Evolutionary conservation across 2,113 vertebrate genomes (phyloP).

Genomic region (Cyanoliseus patagonus): DNA sequence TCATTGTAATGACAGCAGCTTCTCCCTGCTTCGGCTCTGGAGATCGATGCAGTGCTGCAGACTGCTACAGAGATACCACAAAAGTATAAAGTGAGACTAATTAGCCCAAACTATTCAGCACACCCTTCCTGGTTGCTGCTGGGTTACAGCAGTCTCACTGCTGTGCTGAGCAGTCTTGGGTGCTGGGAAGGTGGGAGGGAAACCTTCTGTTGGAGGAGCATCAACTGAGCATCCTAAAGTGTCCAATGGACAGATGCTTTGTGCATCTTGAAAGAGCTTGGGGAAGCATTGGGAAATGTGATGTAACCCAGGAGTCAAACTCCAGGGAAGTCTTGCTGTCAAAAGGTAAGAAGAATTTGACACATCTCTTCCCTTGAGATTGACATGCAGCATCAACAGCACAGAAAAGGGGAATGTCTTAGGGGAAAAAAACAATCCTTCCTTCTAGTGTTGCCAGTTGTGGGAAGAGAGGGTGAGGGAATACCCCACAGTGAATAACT

Average conservation of each 20-base stretch:
- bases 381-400: neutral
- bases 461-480: neutral
- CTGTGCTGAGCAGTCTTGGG: fast-evolving
- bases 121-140: fast-evolving
- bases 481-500: neutral
- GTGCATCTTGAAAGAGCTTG: neutral
- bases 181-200: neutral
- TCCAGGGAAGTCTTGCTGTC: neutral
- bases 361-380: neutral
- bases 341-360: neutral
- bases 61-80: neutral
- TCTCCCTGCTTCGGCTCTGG: neutral
- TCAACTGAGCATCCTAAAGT: neutral
- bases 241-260: neutral
- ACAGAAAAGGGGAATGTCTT: neutral
- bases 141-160: fast-evolving
- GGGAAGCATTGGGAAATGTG: neutral
- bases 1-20: slow-evolving; percentile 30
- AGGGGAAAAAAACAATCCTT: neutral
- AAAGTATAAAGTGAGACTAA: slow-evolving; percentile 4
- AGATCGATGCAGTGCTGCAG: neutral
- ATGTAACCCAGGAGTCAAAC: neutral
- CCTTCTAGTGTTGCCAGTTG: neutral
- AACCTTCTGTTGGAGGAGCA: neutral
- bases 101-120: neutral